A percentile compares a stretch with the other conserved stretches of the same genome.
These are phyloP conservation scores for Paguma larvata DNA, from an alignment of 2,797 vertebrate genomes.

Conservation along the genomic window DNA sequence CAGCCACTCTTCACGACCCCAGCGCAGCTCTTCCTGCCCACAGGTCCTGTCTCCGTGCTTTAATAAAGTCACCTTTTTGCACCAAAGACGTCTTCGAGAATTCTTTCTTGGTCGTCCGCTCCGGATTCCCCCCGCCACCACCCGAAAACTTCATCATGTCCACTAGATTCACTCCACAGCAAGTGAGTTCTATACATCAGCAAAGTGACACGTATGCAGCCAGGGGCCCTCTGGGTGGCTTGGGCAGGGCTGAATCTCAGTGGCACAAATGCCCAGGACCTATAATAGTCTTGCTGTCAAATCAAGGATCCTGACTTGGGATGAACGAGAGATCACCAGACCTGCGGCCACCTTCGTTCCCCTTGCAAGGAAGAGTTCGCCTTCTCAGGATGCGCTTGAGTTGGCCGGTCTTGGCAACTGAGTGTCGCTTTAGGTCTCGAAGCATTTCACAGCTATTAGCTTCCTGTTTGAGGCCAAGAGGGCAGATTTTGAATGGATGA, in stretches of 20 bases:
- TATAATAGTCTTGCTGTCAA: neutral
- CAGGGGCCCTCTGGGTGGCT: neutral
- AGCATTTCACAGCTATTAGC: neutral
- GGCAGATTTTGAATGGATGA: neutral
- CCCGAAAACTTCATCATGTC: too few species aligned
- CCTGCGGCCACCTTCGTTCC: neutral
- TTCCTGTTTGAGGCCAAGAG: neutral
- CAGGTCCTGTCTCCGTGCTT: too few species aligned
- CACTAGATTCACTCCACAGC: neutral
- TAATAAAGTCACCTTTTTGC: too few species aligned
- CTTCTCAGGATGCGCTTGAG: neutral
- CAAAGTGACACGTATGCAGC: neutral
- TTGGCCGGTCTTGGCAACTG: neutral
- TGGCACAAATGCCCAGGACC: neutral
- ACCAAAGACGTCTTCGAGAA: too few species aligned
- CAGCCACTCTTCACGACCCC: too few species aligned
- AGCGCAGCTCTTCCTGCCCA: too few species aligned
- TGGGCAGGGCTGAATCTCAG: neutral
- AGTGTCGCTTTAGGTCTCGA: neutral
- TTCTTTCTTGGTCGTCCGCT: too few species aligned
- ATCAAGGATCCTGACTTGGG: neutral
- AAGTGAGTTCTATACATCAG: neutral
- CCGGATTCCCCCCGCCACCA: too few species aligned
- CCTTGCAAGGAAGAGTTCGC: neutral
- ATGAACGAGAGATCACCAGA: neutral